Conservation (phyloP, 2,797 vertebrate genomes). For the Glossophaga mutica region DNA sequence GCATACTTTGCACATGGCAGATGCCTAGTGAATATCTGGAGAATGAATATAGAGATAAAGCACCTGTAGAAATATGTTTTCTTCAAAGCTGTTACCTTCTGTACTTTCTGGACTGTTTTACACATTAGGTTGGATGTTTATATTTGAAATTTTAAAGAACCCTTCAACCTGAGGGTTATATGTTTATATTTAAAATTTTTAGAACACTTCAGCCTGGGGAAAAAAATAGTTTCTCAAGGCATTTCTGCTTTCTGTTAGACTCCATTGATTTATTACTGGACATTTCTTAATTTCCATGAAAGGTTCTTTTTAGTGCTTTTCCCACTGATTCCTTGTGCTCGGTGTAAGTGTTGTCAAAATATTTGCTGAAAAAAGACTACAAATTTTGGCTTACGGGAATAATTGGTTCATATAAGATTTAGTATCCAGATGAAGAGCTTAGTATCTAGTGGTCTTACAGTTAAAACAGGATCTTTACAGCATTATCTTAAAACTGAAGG, state of each 20-base stretch:
- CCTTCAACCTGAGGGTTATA: not conserved
- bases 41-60: not conserved
- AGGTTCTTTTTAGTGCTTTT: conserved; percentile 40
- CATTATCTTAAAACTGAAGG: conserved; percentile 42
- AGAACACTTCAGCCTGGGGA: not conserved
- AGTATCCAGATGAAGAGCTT: not conserved
- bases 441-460: not conserved
- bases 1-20: not conserved
- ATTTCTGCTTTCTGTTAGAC: not conserved
- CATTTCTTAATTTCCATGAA: conserved; percentile 26
- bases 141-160: conserved; percentile 44
- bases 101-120: not conserved
- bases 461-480: conserved; percentile 40
- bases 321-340: conserved; percentile 5
- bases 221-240: not conserved
- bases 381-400: not conserved
- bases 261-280: conserved; percentile 24
- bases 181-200: conserved; percentile 32
- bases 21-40: not conserved
- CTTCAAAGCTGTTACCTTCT: not conserved
- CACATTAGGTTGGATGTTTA: not conserved
- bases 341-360: conserved; percentile 18
- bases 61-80: not conserved
- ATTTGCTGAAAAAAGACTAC: conserved; percentile 2
- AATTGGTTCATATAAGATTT: conserved; percentile 18